phyloP scores from a whole-genome alignment of 1,140 invertebrate species.

The Aradophagus sp. region DNA sequence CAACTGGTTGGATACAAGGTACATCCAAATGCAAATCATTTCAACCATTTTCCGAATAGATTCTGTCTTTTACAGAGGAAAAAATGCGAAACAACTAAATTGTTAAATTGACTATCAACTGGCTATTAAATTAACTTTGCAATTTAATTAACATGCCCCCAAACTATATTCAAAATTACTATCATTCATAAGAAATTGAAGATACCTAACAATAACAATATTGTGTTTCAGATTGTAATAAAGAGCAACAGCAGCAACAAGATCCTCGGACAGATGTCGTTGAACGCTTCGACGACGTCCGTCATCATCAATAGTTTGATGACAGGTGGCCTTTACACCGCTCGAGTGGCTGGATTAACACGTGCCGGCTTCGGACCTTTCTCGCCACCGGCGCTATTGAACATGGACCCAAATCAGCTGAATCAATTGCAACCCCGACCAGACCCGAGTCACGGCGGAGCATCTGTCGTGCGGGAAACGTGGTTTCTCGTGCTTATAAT shows the following conservation, averaged over 20 bases:
- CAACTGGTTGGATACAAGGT: conserved; percentile 88
- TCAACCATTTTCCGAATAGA: too few species aligned
- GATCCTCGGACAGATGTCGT: conserved; percentile 81
- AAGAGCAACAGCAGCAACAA: conserved; percentile 79
- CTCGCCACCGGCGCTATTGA: conserved; percentile 77
- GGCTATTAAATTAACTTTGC: too few species aligned
- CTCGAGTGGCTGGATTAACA: conserved; percentile 84
- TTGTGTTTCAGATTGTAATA: conserved; percentile 78
- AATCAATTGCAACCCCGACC: conserved; percentile 75
- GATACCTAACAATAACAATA: too few species aligned
- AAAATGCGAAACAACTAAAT: too few species aligned
- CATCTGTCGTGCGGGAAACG: conserved; percentile 79
- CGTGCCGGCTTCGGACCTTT: conserved; percentile 81
- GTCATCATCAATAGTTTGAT: conserved; percentile 84
- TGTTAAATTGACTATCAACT: too few species aligned
- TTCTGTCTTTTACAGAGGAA: too few species aligned
- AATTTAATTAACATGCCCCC: too few species aligned
- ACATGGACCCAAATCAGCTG: conserved; percentile 78
- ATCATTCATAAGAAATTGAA: too few species aligned
- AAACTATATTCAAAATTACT: too few species aligned
- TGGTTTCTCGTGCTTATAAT: conserved; percentile 86
- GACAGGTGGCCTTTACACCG: conserved; percentile 82
- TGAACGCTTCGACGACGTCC: conserved; percentile 83
- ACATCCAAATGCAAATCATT: conserved; percentile 18
- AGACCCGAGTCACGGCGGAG: conserved; percentile 73